Evolutionary conservation across 2,113 vertebrate species (phyloP).

Genomic region (Microcebus griseorufus): DNA sequence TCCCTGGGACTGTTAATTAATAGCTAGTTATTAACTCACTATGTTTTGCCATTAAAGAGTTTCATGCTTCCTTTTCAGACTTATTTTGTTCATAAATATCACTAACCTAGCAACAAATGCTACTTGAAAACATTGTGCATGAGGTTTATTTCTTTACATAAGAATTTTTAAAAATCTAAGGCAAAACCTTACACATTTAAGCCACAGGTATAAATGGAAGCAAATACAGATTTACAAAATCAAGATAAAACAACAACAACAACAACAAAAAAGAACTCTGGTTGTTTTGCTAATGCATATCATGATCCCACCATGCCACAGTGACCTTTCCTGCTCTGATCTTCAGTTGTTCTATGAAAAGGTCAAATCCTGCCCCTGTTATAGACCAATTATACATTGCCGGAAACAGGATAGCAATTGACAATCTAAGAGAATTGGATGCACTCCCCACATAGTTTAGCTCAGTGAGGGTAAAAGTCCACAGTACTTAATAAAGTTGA

Average conservation of each 20-base stretch:
- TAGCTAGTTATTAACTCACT: conserved; percentile 43
- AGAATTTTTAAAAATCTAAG: conserved; percentile 34
- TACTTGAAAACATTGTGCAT: neutral
- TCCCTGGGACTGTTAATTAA: conserved; percentile 58
- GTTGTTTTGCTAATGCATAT: conserved; percentile 14
- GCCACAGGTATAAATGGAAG: neutral
- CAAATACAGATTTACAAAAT: neutral
- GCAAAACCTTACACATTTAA: neutral
- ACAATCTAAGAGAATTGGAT: neutral
- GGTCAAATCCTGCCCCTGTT: conserved; percentile 54
- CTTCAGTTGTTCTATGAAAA: conserved; percentile 54
- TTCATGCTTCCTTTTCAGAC: neutral
- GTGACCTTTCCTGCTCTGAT: conserved; percentile 65
- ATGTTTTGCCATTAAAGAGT: neutral
- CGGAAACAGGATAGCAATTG: neutral
- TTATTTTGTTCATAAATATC: conserved; percentile 12
- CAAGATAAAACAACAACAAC: neutral
- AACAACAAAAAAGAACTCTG: too few relatives aligned
- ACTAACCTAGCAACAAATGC: neutral
- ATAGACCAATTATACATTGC: conserved; percentile 37
- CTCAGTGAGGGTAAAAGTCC: neutral
- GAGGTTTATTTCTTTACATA: neutral
- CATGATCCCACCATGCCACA: neutral
- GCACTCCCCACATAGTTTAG: neutral
- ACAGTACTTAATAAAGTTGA: neutral